Percentiles rank a stretch among this genome's conserved stretches.
Conservation (phyloP, 2,797 vertebrate species). For the Acipenser oxyrinchus region DNA sequence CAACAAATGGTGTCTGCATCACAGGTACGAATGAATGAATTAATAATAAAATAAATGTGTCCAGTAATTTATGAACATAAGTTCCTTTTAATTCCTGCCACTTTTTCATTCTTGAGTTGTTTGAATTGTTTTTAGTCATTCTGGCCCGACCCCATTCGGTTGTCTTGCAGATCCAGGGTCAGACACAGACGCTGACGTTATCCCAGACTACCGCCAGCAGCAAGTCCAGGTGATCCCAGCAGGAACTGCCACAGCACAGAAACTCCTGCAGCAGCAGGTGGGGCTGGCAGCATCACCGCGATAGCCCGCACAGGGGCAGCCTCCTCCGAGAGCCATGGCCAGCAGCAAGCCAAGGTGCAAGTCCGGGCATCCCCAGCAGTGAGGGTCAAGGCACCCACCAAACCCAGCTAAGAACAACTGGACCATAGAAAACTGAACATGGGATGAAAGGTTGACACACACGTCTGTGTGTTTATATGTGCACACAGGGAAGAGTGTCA, state of each 20-base stretch:
- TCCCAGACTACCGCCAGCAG: slow-evolving; percentile 64
- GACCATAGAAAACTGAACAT: slow-evolving; percentile 31
- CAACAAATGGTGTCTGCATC: slow-evolving; percentile 85
- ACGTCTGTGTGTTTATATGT: slow-evolving; percentile 12
- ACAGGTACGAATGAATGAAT: slow-evolving; percentile 53
- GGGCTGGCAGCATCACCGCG: slow-evolving; percentile 70
- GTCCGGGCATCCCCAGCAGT: slow-evolving; percentile 61
- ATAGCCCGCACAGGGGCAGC: slow-evolving; percentile 48
- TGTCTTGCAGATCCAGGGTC: slow-evolving; percentile 56
- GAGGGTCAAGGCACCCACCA: slow-evolving; percentile 71
- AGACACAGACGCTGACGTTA: slow-evolving; percentile 75
- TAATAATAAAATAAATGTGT: not conserved
- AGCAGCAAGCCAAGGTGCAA: slow-evolving; percentile 66
- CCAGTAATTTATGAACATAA: not conserved
- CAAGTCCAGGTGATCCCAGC: slow-evolving; percentile 81
- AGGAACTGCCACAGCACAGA: slow-evolving; percentile 64
- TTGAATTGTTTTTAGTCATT: not conserved
- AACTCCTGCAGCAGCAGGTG: slow-evolving; percentile 75
- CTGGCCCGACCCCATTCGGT: not conserved
- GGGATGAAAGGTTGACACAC: not conserved
- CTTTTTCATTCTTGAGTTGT: not conserved
- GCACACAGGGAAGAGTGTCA: not conserved
- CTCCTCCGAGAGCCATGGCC: slow-evolving; percentile 48
- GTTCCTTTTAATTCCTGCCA: not conserved
- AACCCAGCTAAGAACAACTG: slow-evolving; percentile 62